These are phyloP conservation scores for Caenorhabditis virilis DNA, from an alignment of 2,888 invertebrate species.

Conservation along the genomic window DNA sequence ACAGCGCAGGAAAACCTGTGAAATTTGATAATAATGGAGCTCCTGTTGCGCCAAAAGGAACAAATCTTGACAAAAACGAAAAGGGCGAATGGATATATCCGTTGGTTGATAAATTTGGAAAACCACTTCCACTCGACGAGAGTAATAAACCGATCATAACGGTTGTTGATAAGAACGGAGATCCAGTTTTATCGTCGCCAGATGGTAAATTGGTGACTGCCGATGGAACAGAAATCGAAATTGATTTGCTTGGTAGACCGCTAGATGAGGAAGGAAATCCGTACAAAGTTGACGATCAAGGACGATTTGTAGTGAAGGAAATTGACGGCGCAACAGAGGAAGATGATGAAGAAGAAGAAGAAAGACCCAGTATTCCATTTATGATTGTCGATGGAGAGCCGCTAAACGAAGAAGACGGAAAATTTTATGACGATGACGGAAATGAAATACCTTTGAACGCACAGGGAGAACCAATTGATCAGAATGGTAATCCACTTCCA, in stretches of 20 bases:
- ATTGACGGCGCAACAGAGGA: constrained; percentile 14
- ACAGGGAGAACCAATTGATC: constrained; percentile 38
- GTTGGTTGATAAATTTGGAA: constrained; percentile 49
- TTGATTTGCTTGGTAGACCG: constrained; percentile 36
- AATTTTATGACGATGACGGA: constrained; percentile 39
- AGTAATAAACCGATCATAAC: constrained; percentile 45
- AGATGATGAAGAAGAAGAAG: constrained; percentile 29
- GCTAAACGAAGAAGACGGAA: constrained; percentile 44
- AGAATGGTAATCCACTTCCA: constrained; percentile 41
- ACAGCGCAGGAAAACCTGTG: constrained; percentile 48
- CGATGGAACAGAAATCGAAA: constrained; percentile 30
- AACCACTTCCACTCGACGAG: constrained; percentile 39
- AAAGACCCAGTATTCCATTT: constrained; percentile 19
- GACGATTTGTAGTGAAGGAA: constrained; percentile 31
- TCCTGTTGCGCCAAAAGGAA: constrained; percentile 53
- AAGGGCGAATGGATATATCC: constrained; percentile 60
- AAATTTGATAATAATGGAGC: constrained; percentile 46
- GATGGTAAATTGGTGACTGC: constrained; percentile 31
- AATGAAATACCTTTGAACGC: constrained; percentile 36
- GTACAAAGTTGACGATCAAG: constrained; percentile 36
- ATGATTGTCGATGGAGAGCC: constrained; percentile 41
- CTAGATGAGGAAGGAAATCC: constrained; percentile 47
- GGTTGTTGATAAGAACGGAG: constrained; percentile 42
- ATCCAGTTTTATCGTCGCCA: constrained; percentile 19
- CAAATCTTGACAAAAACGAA: constrained; percentile 48